Percentiles rank a stretch among this genome's conserved stretches.
Evolutionary conservation across 2,797 vertebrate species (phyloP).

Genomic region (Botia almorhae): DNA sequence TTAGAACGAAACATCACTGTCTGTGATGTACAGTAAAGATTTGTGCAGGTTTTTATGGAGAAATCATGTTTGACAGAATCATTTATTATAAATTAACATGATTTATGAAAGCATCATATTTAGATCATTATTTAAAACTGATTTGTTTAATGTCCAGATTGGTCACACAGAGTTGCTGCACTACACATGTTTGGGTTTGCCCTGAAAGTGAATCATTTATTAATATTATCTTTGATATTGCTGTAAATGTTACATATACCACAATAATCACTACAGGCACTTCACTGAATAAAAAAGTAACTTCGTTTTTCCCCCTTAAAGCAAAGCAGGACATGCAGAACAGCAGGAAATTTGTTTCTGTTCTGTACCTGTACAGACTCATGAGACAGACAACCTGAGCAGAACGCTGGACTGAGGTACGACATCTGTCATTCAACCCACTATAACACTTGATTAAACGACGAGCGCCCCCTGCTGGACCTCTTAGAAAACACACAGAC

Average conservation of each 20-base stretch:
- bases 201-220: not conserved
- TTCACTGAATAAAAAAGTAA: slow-evolving; percentile 29
- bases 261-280: slow-evolving; percentile 36
- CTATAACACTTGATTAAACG: not conserved
- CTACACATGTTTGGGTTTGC: not conserved
- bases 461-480: slow-evolving; percentile 6
- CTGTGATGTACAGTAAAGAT: too few relatives aligned
- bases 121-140: too few relatives aligned
- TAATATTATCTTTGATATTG: slow-evolving; percentile 31
- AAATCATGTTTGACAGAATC: too few relatives aligned
- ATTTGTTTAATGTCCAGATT: not conserved
- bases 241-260: slow-evolving; percentile 15
- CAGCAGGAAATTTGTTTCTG: not conserved
- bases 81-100: too few relatives aligned
- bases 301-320: not conserved
- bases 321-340: not conserved
- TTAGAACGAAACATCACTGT: too few relatives aligned
- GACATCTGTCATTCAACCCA: slow-evolving; percentile 9
- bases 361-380: slow-evolving; percentile 1
- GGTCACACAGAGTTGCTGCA: slow-evolving; percentile 1
- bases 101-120: too few relatives aligned
- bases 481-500: not conserved
- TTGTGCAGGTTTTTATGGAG: too few relatives aligned
- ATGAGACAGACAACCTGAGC: slow-evolving; percentile 18
- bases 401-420: not conserved